A percentile compares a stretch with the other conserved stretches of the same genome.
phyloP scores from a whole-genome alignment of 2,888 invertebrate genomes.

The Diaperis boleti region DNA sequence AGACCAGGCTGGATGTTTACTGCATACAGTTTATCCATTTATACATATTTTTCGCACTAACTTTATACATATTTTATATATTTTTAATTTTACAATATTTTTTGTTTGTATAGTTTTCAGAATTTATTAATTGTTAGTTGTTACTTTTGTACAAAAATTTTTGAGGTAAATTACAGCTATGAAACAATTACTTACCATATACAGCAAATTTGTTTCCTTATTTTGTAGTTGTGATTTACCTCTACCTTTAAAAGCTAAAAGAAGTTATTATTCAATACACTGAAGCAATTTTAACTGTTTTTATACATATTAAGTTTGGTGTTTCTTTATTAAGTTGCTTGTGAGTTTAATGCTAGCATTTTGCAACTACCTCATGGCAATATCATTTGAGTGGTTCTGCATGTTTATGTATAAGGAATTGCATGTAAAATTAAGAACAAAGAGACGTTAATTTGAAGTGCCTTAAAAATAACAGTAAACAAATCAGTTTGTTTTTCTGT shows the following conservation, averaged over 20 bases:
- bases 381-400: slow-evolving; percentile 1
- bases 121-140: slow-evolving; percentile 11
- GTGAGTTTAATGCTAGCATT: not conserved
- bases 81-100: slow-evolving; percentile 1
- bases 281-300: not conserved
- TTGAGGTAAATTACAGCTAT: not conserved
- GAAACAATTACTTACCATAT: slow-evolving; percentile 3
- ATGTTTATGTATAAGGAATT: not conserved
- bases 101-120: slow-evolving; percentile 18
- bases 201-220: not conserved
- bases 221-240: not conserved
- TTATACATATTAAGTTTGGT: not conserved
- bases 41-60: no score
- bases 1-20: no score
- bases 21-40: no score
- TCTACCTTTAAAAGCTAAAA: not conserved
- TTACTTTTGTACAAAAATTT: slow-evolving; percentile 10
- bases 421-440: slow-evolving; percentile 4
- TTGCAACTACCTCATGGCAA: not conserved
- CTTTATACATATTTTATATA: no score
- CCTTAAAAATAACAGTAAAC: not conserved
- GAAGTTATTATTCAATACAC: not conserved
- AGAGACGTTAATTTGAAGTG: slow-evolving; percentile 30
- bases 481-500: not conserved
- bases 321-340: slow-evolving; percentile 8